These are phyloP conservation scores for Coranthus polyacanthus DNA, from an alignment of 2,797 vertebrate species.

Conservation along the genomic window DNA sequence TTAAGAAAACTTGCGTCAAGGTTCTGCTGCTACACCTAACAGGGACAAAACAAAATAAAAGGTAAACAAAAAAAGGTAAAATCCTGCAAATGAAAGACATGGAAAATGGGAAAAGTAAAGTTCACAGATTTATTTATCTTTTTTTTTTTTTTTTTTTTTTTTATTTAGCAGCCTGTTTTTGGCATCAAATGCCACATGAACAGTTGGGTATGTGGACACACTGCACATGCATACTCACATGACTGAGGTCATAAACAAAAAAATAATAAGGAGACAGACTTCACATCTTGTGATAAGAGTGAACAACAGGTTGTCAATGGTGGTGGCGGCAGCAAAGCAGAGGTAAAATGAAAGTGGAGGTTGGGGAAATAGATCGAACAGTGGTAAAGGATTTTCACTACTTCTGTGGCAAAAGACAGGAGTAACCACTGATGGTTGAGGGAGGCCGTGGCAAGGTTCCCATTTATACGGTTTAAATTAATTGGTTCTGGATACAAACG, in stretches of 20 bases:
- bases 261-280: conserved; percentile 68
- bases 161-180: conserved; percentile 58
- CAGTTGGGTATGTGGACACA: conserved; percentile 73
- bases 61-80: conserved; percentile 51
- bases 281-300: conserved; percentile 79
- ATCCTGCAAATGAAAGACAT: conserved; percentile 84
- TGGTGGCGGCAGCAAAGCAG: conserved; percentile 79
- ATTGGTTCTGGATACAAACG: conserved; percentile 67
- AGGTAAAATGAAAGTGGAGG: conserved; percentile 77
- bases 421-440: conserved; percentile 83
- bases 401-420: conserved; percentile 74
- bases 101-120: conserved; percentile 63
- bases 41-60: conserved; percentile 74
- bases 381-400: conserved; percentile 73
- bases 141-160: conserved; percentile 12
- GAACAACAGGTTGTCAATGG: conserved; percentile 78
- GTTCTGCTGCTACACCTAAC: conserved; percentile 79
- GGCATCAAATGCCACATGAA: conserved; percentile 66
- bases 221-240: conserved; percentile 83
- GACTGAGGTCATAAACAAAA: conserved; percentile 71
- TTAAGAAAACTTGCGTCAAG: conserved; percentile 78
- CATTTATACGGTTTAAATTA: conserved; percentile 50
- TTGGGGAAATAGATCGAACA: conserved; percentile 67
- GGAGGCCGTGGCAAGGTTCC: conserved; percentile 75
- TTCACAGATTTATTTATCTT: conserved; percentile 34